Conservation (phyloP, 2,113 vertebrate species). For the Rallus limicola region DNA sequence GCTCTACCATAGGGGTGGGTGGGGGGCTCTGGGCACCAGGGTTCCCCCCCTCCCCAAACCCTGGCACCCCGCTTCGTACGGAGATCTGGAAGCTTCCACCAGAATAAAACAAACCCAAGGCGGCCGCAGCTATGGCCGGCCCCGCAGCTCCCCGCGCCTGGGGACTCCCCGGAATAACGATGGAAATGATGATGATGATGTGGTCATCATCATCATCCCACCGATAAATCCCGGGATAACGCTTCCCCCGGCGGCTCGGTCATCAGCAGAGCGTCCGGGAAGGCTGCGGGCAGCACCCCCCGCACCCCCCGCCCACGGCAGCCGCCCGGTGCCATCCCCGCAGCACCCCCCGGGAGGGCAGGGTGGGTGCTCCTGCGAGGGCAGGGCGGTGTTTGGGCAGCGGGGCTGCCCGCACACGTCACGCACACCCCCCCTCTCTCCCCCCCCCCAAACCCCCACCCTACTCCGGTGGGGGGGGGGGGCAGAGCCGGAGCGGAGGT, state of each 20-base stretch:
- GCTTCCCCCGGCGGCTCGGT: neutral
- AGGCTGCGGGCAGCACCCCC: neutral
- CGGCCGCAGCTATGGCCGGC: too few relatives aligned
- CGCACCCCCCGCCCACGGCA: fast-evolving
- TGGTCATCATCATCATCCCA: too few relatives aligned
- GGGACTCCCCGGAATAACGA: too few relatives aligned
- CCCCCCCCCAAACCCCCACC: neutral
- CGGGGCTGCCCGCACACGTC: neutral
- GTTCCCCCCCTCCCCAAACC: too few relatives aligned
- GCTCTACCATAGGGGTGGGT: neutral
- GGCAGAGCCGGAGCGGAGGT: neutral
- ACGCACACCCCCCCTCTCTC: neutral
- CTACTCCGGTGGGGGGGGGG: too few relatives aligned
- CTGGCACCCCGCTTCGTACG: too few relatives aligned
- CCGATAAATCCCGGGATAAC: neutral
- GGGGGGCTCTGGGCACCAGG: neutral
- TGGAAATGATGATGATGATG: neutral
- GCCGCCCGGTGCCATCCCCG: neutral
- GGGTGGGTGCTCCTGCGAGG: neutral
- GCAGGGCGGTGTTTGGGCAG: neutral
- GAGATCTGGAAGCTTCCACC: too few relatives aligned
- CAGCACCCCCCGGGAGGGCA: neutral
- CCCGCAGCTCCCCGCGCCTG: too few relatives aligned
- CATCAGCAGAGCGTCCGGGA: neutral
- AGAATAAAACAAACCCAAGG: too few relatives aligned